A percentile compares a stretch with the other conserved stretches of the same genome.
Evolutionary conservation across 1,140 invertebrate species (phyloP).

Genomic region (Zaprionus africanus): DNA sequence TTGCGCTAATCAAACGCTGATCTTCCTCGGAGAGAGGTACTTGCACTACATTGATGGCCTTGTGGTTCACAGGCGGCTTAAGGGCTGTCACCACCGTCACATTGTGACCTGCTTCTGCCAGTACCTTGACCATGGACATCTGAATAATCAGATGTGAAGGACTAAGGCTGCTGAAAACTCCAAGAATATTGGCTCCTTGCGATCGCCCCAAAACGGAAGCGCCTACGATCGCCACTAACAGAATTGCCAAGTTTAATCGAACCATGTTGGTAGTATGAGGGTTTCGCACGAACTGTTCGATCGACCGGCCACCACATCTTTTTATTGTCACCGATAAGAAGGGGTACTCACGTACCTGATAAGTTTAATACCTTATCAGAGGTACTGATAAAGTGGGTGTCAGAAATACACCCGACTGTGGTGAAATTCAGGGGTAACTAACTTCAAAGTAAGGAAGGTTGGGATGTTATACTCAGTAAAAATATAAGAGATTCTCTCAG

Average conservation of each 20-base stretch:
- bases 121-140: conserved; percentile 62
- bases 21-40: conserved; percentile 44
- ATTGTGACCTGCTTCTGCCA: conserved; percentile 73
- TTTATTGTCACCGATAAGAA: conserved; percentile 19
- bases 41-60: conserved; percentile 49
- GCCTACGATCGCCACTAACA: conserved; percentile 23
- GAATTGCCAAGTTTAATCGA: neutral
- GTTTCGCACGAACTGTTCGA: conserved; percentile 6
- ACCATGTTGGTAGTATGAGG: conserved; percentile 31
- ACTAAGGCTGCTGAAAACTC: conserved; percentile 67
- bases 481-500: neutral
- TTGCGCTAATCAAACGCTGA: conserved; percentile 2
- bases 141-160: conserved; percentile 75
- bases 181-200: conserved; percentile 66
- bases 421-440: conserved; percentile 14
- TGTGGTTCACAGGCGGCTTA: conserved; percentile 54
- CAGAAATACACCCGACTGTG: neutral
- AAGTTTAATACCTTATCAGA: neutral
- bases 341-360: conserved; percentile 7
- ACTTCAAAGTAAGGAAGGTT: conserved; percentile 7
- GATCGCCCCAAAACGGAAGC: conserved; percentile 9
- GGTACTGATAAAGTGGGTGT: neutral
- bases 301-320: neutral
- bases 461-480: neutral
- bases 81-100: conserved; percentile 65